Percentiles rank a stretch among this genome's conserved stretches.
phyloP scores from a whole-genome alignment of 1,140 invertebrate species.

The Leptinotarsa undecemlineata region DNA sequence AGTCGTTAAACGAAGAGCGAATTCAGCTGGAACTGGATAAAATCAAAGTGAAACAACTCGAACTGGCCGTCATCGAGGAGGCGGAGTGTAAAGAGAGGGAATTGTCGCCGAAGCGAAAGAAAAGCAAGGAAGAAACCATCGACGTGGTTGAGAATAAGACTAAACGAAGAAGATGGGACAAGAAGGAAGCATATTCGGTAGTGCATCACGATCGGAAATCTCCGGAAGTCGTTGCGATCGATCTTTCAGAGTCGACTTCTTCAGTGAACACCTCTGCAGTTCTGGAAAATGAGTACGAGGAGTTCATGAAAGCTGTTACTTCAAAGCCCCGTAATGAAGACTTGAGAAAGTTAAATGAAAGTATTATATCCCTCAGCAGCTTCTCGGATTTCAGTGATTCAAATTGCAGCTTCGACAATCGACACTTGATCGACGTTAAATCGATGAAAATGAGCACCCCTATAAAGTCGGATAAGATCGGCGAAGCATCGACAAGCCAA shows the following conservation, averaged over 20 bases:
- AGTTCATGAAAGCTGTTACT: slow-evolving; percentile 51
- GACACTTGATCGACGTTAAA: not conserved
- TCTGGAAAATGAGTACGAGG: slow-evolving; percentile 51
- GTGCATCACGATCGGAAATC: not conserved
- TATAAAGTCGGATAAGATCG: not conserved
- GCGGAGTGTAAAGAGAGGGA: not conserved
- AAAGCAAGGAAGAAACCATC: slow-evolving; percentile 12
- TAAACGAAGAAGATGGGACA: slow-evolving; percentile 30
- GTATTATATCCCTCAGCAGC: not conserved
- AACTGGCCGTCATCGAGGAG: slow-evolving; percentile 13
- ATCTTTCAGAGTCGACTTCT: slow-evolving; percentile 21
- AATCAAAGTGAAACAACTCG: slow-evolving; percentile 31
- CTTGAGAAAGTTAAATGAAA: not conserved
- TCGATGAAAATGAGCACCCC: not conserved
- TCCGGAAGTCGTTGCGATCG: slow-evolving; percentile 12
- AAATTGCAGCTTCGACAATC: not conserved
- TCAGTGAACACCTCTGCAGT: slow-evolving; percentile 23
- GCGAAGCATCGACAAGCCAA: not conserved
- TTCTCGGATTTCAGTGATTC: not conserved
- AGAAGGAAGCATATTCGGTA: slow-evolving; percentile 10
- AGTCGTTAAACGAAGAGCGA: slow-evolving; percentile 37
- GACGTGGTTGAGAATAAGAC: not conserved
- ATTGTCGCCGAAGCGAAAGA: slow-evolving; percentile 21
- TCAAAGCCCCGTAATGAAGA: not conserved
- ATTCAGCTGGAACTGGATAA: slow-evolving; percentile 35